phyloP scores from a whole-genome alignment of 2,888 invertebrate species.

The Latrodectus elegans region DNA sequence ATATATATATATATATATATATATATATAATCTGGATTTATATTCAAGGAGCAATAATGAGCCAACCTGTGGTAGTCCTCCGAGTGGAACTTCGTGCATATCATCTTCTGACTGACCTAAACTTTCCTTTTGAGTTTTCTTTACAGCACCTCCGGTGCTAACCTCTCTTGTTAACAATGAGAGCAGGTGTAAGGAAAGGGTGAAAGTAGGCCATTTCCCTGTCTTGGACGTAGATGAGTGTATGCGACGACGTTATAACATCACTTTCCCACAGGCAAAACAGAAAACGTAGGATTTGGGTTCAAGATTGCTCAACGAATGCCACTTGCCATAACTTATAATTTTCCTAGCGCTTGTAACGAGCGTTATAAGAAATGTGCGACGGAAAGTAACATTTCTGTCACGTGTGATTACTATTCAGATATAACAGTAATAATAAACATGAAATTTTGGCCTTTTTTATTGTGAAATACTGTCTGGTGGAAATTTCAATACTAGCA shows the following conservation, averaged over 20 bases:
- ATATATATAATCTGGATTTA: not conserved
- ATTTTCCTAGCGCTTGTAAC: not conserved
- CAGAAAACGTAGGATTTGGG: constrained; percentile 51
- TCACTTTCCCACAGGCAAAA: constrained; percentile 28
- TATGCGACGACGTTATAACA: not conserved
- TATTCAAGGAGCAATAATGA: constrained; percentile 23
- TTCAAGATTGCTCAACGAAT: constrained; percentile 45
- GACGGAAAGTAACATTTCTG: no score
- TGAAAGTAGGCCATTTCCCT: constrained; percentile 64
- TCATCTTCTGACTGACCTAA: constrained; percentile 45
- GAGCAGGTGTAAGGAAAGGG: constrained; percentile 55
- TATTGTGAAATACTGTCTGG: no score
- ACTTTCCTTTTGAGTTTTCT: constrained; percentile 30
- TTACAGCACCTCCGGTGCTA: constrained; percentile 39
- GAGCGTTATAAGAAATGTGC: no score
- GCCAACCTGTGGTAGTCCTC: constrained; percentile 49
- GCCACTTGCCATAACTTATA: not conserved
- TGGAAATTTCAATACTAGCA: no score
- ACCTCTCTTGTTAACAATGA: constrained; percentile 43
- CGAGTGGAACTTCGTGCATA: constrained; percentile 36
- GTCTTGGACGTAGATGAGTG: not conserved
- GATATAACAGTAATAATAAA: no score
- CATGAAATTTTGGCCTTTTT: no score
- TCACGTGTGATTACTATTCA: no score
- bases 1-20: constrained; percentile 1